Conservation (phyloP, 2,113 vertebrate species). For the Corapipo altera region DNA sequence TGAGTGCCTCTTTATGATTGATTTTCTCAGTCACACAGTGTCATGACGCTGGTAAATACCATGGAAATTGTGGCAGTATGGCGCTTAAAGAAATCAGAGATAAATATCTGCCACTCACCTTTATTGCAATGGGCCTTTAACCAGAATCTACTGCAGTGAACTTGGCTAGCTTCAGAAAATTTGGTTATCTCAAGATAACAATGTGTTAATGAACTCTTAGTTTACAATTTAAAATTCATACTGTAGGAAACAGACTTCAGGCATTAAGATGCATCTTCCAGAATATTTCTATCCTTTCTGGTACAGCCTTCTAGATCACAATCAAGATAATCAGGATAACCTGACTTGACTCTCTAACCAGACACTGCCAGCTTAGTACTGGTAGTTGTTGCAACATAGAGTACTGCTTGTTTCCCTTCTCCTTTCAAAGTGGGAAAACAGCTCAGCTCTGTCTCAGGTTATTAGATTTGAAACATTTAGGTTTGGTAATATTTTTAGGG, state of each 20-base stretch:
- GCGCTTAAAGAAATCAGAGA: background rate
- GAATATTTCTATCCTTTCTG: background rate
- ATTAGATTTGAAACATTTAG: background rate
- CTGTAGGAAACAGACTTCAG: background rate
- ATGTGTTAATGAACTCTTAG: background rate
- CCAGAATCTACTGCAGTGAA: background rate
- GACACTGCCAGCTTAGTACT: background rate
- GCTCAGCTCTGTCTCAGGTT: background rate
- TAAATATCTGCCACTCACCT: background rate
- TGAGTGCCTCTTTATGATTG: background rate
- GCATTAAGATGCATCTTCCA: background rate
- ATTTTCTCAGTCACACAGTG: background rate
- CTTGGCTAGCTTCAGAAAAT: background rate
- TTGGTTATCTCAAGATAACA: background rate
- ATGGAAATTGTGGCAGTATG: background rate
- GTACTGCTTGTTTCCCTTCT: background rate
- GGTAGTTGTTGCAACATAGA: background rate
- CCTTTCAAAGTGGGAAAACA: background rate
- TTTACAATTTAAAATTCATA: background rate
- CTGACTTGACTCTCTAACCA: background rate
- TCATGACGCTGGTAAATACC: background rate
- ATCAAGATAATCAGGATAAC: background rate
- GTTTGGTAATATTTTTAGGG: background rate
- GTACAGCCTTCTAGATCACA: background rate
- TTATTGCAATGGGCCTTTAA: background rate